A percentile compares a stretch with the other conserved stretches of the same genome.
Conservation (phyloP, 2,888 invertebrate genomes). For the Erynnis tages region DNA sequence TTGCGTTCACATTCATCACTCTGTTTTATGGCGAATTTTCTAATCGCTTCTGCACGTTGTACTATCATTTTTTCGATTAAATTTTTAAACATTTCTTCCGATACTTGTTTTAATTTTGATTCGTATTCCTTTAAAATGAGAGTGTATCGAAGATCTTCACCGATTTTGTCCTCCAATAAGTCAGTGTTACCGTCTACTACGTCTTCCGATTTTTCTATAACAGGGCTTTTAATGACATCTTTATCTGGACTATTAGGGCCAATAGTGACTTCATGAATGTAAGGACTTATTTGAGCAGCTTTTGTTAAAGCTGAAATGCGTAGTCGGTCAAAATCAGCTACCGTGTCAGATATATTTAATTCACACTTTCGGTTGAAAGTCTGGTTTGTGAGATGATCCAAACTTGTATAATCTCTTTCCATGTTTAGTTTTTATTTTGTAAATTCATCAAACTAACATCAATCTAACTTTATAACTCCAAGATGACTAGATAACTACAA, state of each 20-base stretch:
- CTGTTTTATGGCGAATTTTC: constrained; percentile 56
- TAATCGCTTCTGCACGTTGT: constrained; percentile 56
- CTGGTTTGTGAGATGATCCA: constrained; percentile 19
- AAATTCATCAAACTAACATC: too few relatives aligned
- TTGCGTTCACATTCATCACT: constrained; percentile 59
- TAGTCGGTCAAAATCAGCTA: constrained; percentile 71
- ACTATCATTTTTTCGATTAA: constrained; percentile 61
- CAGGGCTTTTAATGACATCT: constrained; percentile 33
- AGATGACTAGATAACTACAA: neutral
- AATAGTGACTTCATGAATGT: constrained; percentile 77
- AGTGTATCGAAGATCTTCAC: constrained; percentile 58
- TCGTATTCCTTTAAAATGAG: constrained; percentile 62
- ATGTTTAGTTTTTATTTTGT: constrained; percentile 36
- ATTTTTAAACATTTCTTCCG: constrained; percentile 54
- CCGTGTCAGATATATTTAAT: constrained; percentile 53
- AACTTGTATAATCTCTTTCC: constrained; percentile 42
- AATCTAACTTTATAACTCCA: constrained; percentile 2
- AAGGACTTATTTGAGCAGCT: constrained; percentile 76
- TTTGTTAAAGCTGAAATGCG: constrained; percentile 83
- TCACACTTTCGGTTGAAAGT: constrained; percentile 34
- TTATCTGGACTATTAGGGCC: constrained; percentile 60
- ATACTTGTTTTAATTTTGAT: constrained; percentile 50
- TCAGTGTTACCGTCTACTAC: constrained; percentile 45
- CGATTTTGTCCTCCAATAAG: constrained; percentile 56
- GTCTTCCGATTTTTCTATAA: constrained; percentile 34